Conservation (phyloP, 53 echinoderm and acorn worm genomes). For the Apostichopus leukothele region DNA sequence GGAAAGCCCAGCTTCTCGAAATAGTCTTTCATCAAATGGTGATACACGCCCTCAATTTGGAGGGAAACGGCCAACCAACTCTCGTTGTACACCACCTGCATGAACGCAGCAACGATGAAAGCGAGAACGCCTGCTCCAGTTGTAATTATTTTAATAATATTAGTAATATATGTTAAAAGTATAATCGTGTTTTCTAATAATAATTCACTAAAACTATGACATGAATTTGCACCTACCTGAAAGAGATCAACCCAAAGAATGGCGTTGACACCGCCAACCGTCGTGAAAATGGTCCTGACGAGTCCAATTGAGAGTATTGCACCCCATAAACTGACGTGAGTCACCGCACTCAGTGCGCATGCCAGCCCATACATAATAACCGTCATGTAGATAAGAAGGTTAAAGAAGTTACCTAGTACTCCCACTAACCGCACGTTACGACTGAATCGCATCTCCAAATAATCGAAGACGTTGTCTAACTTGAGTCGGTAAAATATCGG, state of each 20-base stretch:
- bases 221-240: neutral
- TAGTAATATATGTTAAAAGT: too few relatives aligned
- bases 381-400: constrained; percentile 44
- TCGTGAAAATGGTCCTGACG: constrained; percentile 49
- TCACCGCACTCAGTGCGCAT: constrained; percentile 42
- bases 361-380: constrained; percentile 47
- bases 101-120: too few relatives aligned
- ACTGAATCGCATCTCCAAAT: constrained; percentile 33
- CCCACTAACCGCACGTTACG: constrained; percentile 40
- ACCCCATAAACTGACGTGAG: constrained; percentile 39
- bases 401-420: constrained; percentile 26
- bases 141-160: too few relatives aligned
- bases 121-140: too few relatives aligned
- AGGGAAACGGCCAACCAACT: too few relatives aligned
- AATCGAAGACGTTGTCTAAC: constrained; percentile 40
- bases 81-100: too few relatives aligned
- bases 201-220: too few relatives aligned
- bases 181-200: too few relatives aligned
- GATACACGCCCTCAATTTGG: too few relatives aligned
- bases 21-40: too few relatives aligned
- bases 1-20: too few relatives aligned
- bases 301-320: constrained; percentile 43
- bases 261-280: constrained; percentile 39
- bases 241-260: constrained; percentile 36
- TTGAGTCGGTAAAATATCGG: constrained; percentile 42